Evolutionary conservation across 2,797 vertebrate genomes (phyloP).

Genomic region (Siniperca obscura): DNA sequence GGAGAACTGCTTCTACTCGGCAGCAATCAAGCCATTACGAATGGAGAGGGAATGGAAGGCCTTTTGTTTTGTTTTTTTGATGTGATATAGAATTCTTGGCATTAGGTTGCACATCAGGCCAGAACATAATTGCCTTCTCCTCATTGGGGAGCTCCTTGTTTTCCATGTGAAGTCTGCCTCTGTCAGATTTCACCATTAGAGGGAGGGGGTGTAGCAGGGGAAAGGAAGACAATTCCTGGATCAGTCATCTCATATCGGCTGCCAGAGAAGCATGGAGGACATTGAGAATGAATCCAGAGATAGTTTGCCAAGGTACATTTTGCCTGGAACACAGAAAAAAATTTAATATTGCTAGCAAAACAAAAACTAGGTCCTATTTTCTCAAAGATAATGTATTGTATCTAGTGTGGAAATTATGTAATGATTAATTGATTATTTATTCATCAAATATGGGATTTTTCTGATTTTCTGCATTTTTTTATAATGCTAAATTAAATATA

Average conservation of each 20-base stretch:
- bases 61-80: constrained; percentile 56
- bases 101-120: constrained; percentile 72
- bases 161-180: constrained; percentile 76
- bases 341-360: background rate
- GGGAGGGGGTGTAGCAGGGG: constrained; percentile 34
- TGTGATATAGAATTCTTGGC: constrained; percentile 67
- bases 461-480: background rate
- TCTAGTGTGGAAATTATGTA: background rate
- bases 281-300: constrained; percentile 47
- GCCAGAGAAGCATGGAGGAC: constrained; percentile 49
- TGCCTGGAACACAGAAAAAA: constrained; percentile 18
- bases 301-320: constrained; percentile 35
- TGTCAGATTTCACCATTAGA: constrained; percentile 74
- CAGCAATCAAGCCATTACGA: constrained; percentile 58
- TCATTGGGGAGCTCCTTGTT: constrained; percentile 73
- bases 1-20: constrained; percentile 42
- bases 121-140: constrained; percentile 74
- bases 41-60: constrained; percentile 36
- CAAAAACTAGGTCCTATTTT: background rate
- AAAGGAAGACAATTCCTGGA: constrained; percentile 66
- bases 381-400: background rate
- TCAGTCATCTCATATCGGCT: constrained; percentile 49
- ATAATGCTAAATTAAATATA: background rate
- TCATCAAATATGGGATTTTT: background rate
- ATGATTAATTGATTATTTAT: background rate